phyloP scores from a whole-genome alignment of 2,888 invertebrate genomes.

The Fabriciana adippe region DNA sequence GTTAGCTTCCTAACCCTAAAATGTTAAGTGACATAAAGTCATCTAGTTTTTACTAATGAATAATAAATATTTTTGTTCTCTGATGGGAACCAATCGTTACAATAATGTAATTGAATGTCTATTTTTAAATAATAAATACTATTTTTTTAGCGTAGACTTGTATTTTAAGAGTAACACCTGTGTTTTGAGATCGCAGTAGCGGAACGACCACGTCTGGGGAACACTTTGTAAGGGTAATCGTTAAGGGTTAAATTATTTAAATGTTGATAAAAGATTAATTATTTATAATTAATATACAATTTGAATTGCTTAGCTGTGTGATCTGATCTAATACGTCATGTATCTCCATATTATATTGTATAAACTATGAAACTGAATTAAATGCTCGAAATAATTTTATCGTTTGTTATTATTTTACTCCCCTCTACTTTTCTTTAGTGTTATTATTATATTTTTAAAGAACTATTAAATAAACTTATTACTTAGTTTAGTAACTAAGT shows the following conservation, averaged over 20 bases:
- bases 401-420: slow-evolving; percentile 63
- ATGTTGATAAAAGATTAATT: slow-evolving; percentile 67
- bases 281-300: slow-evolving; percentile 75
- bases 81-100: slow-evolving; percentile 69
- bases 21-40: slow-evolving; percentile 58
- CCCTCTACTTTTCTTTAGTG: slow-evolving; percentile 4
- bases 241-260: slow-evolving; percentile 78
- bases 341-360: slow-evolving; percentile 79
- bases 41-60: slow-evolving; percentile 76
- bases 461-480: no score
- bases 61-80: slow-evolving; percentile 74
- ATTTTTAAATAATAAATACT: slow-evolving; percentile 66
- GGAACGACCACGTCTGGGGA: slow-evolving; percentile 67
- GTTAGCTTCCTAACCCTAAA: slow-evolving; percentile 67
- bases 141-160: slow-evolving; percentile 62
- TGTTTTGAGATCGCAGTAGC: slow-evolving; percentile 51
- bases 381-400: slow-evolving; percentile 71
- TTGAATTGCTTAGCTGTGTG: slow-evolving; percentile 78
- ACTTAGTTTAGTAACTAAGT: no score
- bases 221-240: slow-evolving; percentile 74
- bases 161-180: slow-evolving; percentile 66
- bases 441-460: neutral
- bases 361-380: slow-evolving; percentile 78
- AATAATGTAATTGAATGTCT: slow-evolving; percentile 72
- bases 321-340: slow-evolving; percentile 77